Evolutionary conservation across 2,888 invertebrate species (phyloP).

Genomic region (Eupithecia subumbrata): DNA sequence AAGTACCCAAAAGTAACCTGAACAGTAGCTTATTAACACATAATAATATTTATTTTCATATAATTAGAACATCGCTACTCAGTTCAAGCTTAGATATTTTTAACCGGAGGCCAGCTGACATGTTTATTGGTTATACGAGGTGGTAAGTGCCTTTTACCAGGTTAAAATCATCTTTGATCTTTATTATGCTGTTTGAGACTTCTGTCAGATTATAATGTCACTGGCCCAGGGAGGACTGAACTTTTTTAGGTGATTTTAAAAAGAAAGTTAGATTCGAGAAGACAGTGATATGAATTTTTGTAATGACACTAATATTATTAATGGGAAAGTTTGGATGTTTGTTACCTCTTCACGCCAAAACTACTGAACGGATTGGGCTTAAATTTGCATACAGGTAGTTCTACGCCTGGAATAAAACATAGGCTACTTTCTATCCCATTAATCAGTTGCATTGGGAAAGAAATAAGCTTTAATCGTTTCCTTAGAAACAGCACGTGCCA

Average conservation of each 20-base stretch:
- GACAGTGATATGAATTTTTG: background rate
- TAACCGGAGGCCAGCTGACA: constrained; percentile 25
- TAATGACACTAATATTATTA: no score
- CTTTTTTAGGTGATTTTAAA: background rate
- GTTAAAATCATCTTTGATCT: constrained; percentile 15
- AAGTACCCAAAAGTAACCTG: background rate
- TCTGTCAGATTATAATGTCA: constrained; percentile 4
- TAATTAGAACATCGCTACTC: background rate
- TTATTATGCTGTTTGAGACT: constrained; percentile 4
- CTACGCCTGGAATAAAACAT: no score
- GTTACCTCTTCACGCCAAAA: no score
- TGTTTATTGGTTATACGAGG: constrained; percentile 30
- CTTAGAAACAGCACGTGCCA: no score
- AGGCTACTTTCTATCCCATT: no score
- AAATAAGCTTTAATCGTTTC: no score
- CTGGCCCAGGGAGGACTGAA: background rate
- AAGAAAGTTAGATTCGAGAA: background rate
- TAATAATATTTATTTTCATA: background rate
- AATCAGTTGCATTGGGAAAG: no score
- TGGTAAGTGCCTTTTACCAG: constrained; percentile 24
- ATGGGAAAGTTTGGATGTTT: no score
- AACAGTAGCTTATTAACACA: background rate
- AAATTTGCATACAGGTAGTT: no score
- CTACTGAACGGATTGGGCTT: no score
- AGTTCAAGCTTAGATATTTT: constrained; percentile 21